phyloP scores from a whole-genome alignment of 2,797 vertebrate genomes.

The Choloepus didactylus region DNA sequence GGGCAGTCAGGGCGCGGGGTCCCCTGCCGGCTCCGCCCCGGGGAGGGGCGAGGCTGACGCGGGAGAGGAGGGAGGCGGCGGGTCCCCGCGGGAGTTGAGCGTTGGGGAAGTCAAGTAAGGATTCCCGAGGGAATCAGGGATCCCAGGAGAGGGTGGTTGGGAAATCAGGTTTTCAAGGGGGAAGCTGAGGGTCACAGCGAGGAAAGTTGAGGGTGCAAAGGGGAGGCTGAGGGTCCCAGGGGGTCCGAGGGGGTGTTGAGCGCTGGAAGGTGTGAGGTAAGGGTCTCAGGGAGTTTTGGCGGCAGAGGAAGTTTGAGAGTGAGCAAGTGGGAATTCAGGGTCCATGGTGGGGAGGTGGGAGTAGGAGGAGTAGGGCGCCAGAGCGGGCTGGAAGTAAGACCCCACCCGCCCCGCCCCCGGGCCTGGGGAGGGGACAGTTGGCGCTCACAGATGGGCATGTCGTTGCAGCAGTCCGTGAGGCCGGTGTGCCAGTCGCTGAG shows the following conservation, averaged over 20 bases:
- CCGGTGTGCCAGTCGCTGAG: slow-evolving; percentile 83
- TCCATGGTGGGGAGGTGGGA: neutral
- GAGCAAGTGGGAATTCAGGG: neutral
- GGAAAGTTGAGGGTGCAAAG: neutral
- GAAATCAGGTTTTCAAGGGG: neutral
- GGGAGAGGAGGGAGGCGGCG: neutral
- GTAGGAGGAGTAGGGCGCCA: neutral
- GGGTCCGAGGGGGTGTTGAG: neutral
- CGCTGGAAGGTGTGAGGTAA: neutral
- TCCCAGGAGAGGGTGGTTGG: neutral
- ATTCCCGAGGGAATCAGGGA: neutral
- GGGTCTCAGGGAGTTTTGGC: neutral
- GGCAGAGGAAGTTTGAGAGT: neutral
- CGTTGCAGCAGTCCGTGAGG: slow-evolving; percentile 78
- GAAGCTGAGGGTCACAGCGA: neutral
- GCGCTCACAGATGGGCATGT: slow-evolving; percentile 84
- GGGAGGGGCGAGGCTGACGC: neutral
- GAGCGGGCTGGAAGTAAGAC: neutral
- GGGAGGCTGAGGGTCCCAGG: neutral
- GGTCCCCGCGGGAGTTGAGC: neutral
- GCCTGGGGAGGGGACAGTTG: too few relatives aligned
- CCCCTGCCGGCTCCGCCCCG: too few relatives aligned
- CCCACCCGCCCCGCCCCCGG: rapidly evolving
- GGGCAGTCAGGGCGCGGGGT: neutral
- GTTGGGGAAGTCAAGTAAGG: neutral